Conservation (phyloP, 2,797 vertebrate genomes). For the Sorex maritimensis region DNA sequence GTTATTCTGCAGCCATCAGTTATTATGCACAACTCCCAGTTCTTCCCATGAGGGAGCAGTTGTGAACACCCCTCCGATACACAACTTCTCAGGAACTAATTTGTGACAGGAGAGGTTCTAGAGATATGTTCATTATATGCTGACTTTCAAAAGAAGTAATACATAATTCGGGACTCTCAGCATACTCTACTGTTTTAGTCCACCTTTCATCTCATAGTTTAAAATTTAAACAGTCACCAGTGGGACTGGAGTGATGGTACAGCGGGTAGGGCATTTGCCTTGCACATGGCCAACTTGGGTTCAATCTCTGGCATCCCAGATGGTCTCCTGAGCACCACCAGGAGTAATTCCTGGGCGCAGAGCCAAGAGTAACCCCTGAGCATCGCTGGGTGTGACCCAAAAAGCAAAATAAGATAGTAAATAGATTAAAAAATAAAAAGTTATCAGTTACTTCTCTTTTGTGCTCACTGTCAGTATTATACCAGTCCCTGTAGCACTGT, state of each 20-base stretch:
- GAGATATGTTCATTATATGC: not conserved
- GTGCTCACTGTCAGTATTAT: not conserved
- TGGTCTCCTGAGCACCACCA: no score
- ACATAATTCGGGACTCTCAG: not conserved
- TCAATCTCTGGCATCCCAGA: no score
- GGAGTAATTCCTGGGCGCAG: no score
- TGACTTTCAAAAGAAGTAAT: slow-evolving; percentile 34
- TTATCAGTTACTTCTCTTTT: slow-evolving; percentile 1
- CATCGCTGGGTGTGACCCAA: no score
- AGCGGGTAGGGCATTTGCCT: no score
- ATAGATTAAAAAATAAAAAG: not conserved
- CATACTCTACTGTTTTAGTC: not conserved
- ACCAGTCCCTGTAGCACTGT: not conserved
- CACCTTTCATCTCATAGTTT: not conserved
- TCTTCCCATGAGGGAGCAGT: no score
- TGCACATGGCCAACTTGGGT: no score
- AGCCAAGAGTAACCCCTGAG: no score
- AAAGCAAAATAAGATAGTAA: no score
- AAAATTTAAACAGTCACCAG: not conserved
- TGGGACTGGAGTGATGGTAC: no score
- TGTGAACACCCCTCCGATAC: not conserved
- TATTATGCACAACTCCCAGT: no score
- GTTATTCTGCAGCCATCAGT: not conserved
- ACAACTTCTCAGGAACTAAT: not conserved
- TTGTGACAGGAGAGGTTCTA: slow-evolving; percentile 24